Evolutionary conservation across 2,888 invertebrate genomes (phyloP), one percentile per base, ranked within the genome.

Genomic region (Plemyria rubiginata): DNA sequence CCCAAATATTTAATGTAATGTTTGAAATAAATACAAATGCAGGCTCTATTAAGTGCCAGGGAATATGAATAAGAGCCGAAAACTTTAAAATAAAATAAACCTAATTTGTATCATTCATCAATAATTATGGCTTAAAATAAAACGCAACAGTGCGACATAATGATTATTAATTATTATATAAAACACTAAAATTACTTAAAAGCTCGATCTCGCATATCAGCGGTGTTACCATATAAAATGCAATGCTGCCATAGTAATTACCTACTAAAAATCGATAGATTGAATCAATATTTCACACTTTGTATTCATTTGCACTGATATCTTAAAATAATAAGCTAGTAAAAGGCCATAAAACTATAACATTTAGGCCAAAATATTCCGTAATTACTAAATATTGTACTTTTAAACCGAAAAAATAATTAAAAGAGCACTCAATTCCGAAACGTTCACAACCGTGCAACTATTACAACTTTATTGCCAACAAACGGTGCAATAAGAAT

Each of bases 31-130:
- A n/a, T n/a, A n/a, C n/a, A n/a, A n/a, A 22, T 22, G 2, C 22
- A 3, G 22, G 2, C 22, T 22, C 22, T 3, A 22, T 22, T 2
- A 22, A 22, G 22, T 22, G 22, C 22, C 3, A 22, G 22, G 22
- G 22, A 22, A 22, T 22, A 22, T 22, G 22, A 22, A 22, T 22
- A 3, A 22, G 22, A 22, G 22, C 22, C 74, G 72, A 73, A 62
- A 62, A 75, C 74, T 73, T 72, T 62, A 62, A 77, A 75, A 70
- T 56, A 45, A 72, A 75, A 75, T 74, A 77, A 79, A 68, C 57
- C 82, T 85, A 86, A 84, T 86, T 87, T 86, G 86, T 87, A 84
- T 80, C 80, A 68, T 77, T 76, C 65, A 73, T 66, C 48, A 59
- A 68, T 73, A 63, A 67, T 70, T 69, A 74, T 70, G 66, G 66